Conservation (phyloP, 1,140 invertebrate species). For the Sinonovacula constricta region DNA sequence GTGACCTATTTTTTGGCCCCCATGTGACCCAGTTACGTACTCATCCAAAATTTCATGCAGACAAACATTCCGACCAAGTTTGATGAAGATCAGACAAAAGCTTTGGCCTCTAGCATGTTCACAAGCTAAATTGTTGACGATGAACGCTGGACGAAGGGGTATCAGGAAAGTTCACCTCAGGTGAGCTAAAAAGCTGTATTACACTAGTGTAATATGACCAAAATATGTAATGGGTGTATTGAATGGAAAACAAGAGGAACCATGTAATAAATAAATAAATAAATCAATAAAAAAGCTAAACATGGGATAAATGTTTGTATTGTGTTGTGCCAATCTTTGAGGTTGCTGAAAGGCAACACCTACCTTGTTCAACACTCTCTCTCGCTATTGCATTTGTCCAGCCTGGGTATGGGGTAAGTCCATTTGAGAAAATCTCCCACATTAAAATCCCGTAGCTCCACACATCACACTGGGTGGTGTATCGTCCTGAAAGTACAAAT, state of each 20-base stretch:
- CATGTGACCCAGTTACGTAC: no score
- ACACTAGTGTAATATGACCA: background rate
- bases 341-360: slow-evolving; percentile 22
- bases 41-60: no score
- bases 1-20: no score
- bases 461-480: slow-evolving; percentile 98
- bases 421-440: slow-evolving; percentile 98
- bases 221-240: background rate
- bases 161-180: no score
- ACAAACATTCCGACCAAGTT: no score
- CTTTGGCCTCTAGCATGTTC: no score
- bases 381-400: slow-evolving; percentile 82
- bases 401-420: slow-evolving; percentile 95
- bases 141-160: no score
- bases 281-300: background rate
- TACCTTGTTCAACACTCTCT: slow-evolving; percentile 95
- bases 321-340: background rate
- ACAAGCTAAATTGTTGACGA: no score
- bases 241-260: background rate
- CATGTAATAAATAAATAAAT: background rate
- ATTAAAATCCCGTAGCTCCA: slow-evolving; percentile 98
- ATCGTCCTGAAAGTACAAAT: slow-evolving; percentile 84
- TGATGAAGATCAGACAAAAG: no score
- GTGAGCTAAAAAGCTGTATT: no score
- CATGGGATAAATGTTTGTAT: background rate